Percentiles rank a stretch among this genome's conserved stretches.
These are phyloP conservation scores for Drosophila bipectinata DNA, from an alignment of 1,140 invertebrate genomes.

Conservation along the genomic window DNA sequence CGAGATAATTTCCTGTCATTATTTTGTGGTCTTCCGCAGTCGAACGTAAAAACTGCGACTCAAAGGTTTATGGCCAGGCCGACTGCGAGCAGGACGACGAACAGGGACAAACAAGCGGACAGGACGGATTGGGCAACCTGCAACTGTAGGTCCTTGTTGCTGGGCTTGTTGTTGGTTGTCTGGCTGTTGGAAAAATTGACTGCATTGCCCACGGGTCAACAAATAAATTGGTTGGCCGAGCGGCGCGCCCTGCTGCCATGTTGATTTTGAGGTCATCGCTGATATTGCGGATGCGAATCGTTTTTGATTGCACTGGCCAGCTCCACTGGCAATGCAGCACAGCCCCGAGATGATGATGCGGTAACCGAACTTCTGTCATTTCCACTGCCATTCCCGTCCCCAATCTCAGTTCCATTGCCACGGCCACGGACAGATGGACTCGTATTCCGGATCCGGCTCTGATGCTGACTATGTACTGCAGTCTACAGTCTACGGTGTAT, in stretches of 20 bases:
- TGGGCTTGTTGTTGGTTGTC: background rate
- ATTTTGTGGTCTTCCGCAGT: conserved; percentile 82
- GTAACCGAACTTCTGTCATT: conserved; percentile 39
- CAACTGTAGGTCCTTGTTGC: background rate
- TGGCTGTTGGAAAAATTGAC: conserved; percentile 76
- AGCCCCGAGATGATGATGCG: conserved; percentile 42
- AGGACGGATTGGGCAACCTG: background rate
- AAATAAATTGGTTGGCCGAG: conserved; percentile 74
- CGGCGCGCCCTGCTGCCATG: conserved; percentile 53
- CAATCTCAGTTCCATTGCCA: conserved; percentile 15
- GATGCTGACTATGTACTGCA: background rate
- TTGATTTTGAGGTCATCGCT: conserved; percentile 82
- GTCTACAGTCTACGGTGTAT: conserved; percentile 54
- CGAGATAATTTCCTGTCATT: conserved; percentile 82
- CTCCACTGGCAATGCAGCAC: conserved; percentile 46
- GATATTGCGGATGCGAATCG: conserved; percentile 81
- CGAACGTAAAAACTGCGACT: conserved; percentile 79
- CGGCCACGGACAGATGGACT: conserved; percentile 10
- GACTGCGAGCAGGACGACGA: conserved; percentile 31
- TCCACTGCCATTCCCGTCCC: conserved; percentile 10
- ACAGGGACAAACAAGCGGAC: conserved; percentile 1
- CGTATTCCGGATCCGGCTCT: conserved; percentile 9
- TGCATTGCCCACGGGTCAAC: conserved; percentile 82
- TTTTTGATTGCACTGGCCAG: conserved; percentile 75
- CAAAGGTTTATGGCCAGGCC: conserved; percentile 74